A percentile compares a stretch with the other conserved stretches of the same genome.
These are phyloP conservation scores for Heliconius congener DNA, from an alignment of 1,140 invertebrate species.

Conservation along the genomic window DNA sequence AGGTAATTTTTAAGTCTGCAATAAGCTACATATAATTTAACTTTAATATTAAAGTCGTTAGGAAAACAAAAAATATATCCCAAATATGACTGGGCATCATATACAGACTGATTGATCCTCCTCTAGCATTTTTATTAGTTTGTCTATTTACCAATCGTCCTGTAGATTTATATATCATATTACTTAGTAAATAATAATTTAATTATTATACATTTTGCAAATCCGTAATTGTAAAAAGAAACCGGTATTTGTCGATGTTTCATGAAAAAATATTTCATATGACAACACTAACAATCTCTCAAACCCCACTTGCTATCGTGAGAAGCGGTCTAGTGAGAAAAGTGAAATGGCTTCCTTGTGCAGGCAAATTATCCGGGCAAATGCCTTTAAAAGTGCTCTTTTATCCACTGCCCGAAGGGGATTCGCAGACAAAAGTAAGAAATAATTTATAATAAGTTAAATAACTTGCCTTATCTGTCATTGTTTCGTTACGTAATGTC, in stretches of 20 bases:
- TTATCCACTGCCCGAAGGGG: conserved; percentile 67
- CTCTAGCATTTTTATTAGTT: too few relatives aligned
- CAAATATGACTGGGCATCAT: too few relatives aligned
- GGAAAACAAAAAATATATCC: too few relatives aligned
- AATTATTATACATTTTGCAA: too few relatives aligned
- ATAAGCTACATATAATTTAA: too few relatives aligned
- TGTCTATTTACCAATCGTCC: too few relatives aligned
- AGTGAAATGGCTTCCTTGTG: conserved; percentile 79
- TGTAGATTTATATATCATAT: too few relatives aligned
- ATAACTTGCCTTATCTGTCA: conserved; percentile 61
- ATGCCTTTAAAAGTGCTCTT: conserved; percentile 71
- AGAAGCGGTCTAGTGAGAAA: conserved; percentile 74
- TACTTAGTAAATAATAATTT: too few relatives aligned
- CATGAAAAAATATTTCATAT: conserved; percentile 9
- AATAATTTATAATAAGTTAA: conserved; percentile 33
- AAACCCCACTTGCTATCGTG: conserved; percentile 69
- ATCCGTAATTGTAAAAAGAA: not conserved
- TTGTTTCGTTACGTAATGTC: conserved; percentile 80
- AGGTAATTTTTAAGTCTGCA: too few relatives aligned
- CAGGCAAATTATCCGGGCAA: conserved; percentile 76
- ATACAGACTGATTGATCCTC: too few relatives aligned
- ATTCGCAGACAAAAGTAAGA: conserved; percentile 79
- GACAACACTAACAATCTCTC: conserved; percentile 34
- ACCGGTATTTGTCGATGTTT: conserved; percentile 23
- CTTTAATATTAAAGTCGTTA: too few relatives aligned